Conservation (phyloP, 2,888 invertebrate genomes). For the Syritta pipiens region DNA sequence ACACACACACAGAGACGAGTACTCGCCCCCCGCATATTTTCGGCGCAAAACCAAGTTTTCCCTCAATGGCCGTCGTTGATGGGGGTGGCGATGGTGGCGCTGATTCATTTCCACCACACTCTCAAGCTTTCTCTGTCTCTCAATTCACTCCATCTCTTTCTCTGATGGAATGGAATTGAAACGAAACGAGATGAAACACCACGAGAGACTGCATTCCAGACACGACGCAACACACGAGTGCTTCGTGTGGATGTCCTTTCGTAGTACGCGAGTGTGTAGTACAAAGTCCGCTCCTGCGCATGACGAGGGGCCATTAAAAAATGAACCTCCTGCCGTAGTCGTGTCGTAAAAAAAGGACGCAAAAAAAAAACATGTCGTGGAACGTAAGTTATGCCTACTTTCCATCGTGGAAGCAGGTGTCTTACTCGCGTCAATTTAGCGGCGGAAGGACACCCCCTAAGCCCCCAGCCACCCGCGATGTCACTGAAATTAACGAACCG, state of each 20-base stretch:
- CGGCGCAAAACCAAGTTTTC: constrained; percentile 23
- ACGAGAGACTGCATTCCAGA: neutral
- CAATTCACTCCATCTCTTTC: constrained; percentile 9
- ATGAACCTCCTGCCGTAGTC: constrained; percentile 23
- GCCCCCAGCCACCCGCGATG: too few relatives aligned
- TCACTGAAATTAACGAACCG: constrained; percentile 54
- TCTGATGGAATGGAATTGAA: too few relatives aligned
- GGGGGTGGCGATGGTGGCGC: too few relatives aligned
- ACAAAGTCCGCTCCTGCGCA: constrained; percentile 39
- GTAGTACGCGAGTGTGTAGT: constrained; percentile 54
- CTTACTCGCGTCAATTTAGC: constrained; percentile 1
- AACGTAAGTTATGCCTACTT: neutral
- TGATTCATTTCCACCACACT: too few relatives aligned
- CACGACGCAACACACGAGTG: neutral
- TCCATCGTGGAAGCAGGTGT: constrained; percentile 27
- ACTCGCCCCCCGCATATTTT: neutral
- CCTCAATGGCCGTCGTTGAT: too few relatives aligned
- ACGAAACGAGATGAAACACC: constrained; percentile 17
- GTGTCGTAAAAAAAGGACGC: neutral
- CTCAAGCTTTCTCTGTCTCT: too few relatives aligned
- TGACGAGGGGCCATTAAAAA: constrained; percentile 57
- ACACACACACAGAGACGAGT: neutral
- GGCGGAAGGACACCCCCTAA: neutral
- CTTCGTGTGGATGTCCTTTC: neutral
- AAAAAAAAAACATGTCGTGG: neutral